These are phyloP conservation scores for Batillaria attramentaria DNA, from an alignment of 1,140 invertebrate genomes.

Conservation along the genomic window DNA sequence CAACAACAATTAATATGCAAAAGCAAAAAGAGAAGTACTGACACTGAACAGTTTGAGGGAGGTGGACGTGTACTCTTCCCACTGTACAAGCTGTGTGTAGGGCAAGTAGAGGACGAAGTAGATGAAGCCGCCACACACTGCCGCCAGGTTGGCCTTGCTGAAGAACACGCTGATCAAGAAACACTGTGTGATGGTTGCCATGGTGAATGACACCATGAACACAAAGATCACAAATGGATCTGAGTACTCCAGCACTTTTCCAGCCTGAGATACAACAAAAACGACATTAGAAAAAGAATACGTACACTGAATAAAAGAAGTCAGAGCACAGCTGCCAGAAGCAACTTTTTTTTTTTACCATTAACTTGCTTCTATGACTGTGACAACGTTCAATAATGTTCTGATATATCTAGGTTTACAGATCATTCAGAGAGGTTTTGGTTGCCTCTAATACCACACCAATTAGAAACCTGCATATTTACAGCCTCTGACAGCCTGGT, in stretches of 20 bases:
- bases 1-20: too few species aligned
- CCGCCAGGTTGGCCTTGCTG: slow-evolving; percentile 80
- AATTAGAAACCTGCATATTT: too few species aligned
- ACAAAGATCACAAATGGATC: slow-evolving; percentile 74
- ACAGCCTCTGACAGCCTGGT: too few species aligned
- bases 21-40: slow-evolving; percentile 38
- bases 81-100: slow-evolving; percentile 76
- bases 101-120: slow-evolving; percentile 83
- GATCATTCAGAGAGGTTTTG: too few species aligned
- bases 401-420: too few species aligned
- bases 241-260: slow-evolving; percentile 74
- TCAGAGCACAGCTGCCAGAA: too few species aligned
- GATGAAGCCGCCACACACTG: slow-evolving; percentile 78
- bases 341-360: too few species aligned
- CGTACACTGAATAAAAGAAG: too few species aligned
- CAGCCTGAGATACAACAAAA: slow-evolving; percentile 72
- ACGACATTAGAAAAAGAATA: too few species aligned
- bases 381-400: too few species aligned
- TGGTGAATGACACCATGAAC: slow-evolving; percentile 75
- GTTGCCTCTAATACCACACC: too few species aligned
- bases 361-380: too few species aligned
- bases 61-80: slow-evolving; percentile 72
- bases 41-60: slow-evolving; percentile 64
- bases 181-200: slow-evolving; percentile 75
- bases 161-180: slow-evolving; percentile 77